Base-by-base conservation (phyloP, 2,113 vertebrate genomes). In the Trematomus loennbergii region DNA sequence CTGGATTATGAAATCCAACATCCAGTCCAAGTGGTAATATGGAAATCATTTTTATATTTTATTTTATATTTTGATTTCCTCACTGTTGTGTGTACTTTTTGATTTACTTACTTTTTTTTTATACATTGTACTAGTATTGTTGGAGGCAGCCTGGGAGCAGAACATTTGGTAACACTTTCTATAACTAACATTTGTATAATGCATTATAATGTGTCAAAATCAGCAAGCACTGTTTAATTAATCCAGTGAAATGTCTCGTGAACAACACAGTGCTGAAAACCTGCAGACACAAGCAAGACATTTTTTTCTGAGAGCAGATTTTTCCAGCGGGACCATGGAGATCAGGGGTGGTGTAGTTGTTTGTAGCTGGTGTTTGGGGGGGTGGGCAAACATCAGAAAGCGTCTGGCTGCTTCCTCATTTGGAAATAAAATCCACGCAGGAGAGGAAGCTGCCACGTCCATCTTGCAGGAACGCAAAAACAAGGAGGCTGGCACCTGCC, bases 391-490 rank as follows among this genome's bases (percentile, higher is more conserved):
- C 90, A 92, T 80, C 82, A 82, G 63, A 79, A 89, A 90, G 52
- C 88, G 66, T 93, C 91, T 92, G 90, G 75, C 84, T 90, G 90
- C 88, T 79, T 89, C 81, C 60, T 91, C 88, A 87, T 52, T 93
- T 40, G 82, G 78, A 92, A 92, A 1, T 88, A 91, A 88, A 89
- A 78, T 61, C 84, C 85, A 73, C 65, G 72, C 87, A 84, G 84
- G 85, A 87, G 50, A 16, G 60, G 62, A 69, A 66, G 75, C 90
- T 70, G 91, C 88, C 85, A 80, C 79, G 54, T 75, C 65, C 75
- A 68, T 90, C 91, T 87, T 82, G 71, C 75, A 92, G 90, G 89
- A 93, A 55, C 36, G n/a, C 46, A 72, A 75, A 75, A 90, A 93
- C 83, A 88, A 82, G 89, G 67, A 84, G 13, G 83, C 20, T 3